Conservation (phyloP, 1,140 invertebrate species). For the Pogonognathellus flavescens region DNA sequence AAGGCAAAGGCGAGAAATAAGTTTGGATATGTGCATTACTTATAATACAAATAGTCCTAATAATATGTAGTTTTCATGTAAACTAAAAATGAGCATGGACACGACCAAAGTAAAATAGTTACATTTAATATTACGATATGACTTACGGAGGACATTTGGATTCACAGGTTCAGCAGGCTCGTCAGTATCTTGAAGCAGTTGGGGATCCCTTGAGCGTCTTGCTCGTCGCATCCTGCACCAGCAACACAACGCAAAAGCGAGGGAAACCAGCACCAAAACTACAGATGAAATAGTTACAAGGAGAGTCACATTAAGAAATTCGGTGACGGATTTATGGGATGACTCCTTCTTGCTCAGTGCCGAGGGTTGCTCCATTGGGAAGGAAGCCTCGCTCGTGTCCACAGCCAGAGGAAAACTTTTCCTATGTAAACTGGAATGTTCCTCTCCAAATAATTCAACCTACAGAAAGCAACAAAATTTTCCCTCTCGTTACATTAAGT, state of each 20-base stretch:
- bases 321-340: constrained; percentile 61
- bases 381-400: constrained; percentile 63
- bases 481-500: constrained; percentile 23
- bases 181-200: constrained; percentile 54
- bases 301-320: constrained; percentile 59
- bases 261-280: constrained; percentile 31
- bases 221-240: constrained; percentile 30
- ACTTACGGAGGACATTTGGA: constrained; percentile 23
- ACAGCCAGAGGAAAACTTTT: constrained; percentile 59
- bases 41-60: neutral
- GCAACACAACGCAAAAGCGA: constrained; percentile 46
- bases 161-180: constrained; percentile 23
- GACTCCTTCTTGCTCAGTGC: constrained; percentile 58
- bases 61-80: neutral
- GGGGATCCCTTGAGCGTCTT: constrained; percentile 52
- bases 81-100: constrained; percentile 1
- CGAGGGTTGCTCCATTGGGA: constrained; percentile 51
- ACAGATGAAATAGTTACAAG: constrained; percentile 54
- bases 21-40: neutral
- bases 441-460: constrained; percentile 61
- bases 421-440: constrained; percentile 33
- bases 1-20: neutral
- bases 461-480: constrained; percentile 54
- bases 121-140: neutral
- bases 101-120: neutral